Base-by-base conservation (phyloP, 2,888 invertebrate species). In the Cephus nigrinus region DNA sequence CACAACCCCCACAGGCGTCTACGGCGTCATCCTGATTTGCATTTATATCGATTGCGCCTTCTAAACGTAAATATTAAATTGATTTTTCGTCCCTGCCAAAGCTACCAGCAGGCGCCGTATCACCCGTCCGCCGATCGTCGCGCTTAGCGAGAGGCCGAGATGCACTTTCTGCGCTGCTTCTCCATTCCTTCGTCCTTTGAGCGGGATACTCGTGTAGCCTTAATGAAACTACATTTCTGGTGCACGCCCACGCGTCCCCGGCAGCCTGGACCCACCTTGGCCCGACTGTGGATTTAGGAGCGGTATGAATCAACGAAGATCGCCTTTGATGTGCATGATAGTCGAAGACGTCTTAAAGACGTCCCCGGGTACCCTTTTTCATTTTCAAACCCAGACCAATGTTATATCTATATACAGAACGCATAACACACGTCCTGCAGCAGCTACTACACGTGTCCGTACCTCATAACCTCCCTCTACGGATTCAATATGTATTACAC, bases 31-130 rank as follows among this genome's bases (percentile, higher is more conserved):
- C 77, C 82, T 80, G 82, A 88, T 89, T 88, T 87, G 86, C 88
- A 88, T 89, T 86, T 88, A 89, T 89, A 88, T 89, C 88, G 89
- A 89, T 87, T 82, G 84, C 78, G 81, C 84, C 77, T 81, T 83
- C 69, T 69, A 84, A 84, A 85, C 82, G 84, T 83, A 87, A 86
- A 86, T 85, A 87, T 88, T 83, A 87, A 87, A 88, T 86, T 85
- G 85, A 85, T 86, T 86, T 85, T 86, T n/a, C n/a, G 12, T 75
- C 69, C 36, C 36, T 36, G 69, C 69, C 30, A 69, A 32, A 69
- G 69, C 69, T 30, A 69, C 31, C 69, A 32, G 69, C 69, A 32
- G 32, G 69, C 30, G 0, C 11, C 40, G 4, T 40, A 40, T 40
- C 40, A 2, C 0, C 15, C 1, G 15, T 15, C 4, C 40, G 40